A percentile compares a stretch with the other conserved stretches of the same genome.
These are phyloP conservation scores for Macrobrachium rosenbergii DNA, from an alignment of 1,140 invertebrate species.

Conservation along the genomic window DNA sequence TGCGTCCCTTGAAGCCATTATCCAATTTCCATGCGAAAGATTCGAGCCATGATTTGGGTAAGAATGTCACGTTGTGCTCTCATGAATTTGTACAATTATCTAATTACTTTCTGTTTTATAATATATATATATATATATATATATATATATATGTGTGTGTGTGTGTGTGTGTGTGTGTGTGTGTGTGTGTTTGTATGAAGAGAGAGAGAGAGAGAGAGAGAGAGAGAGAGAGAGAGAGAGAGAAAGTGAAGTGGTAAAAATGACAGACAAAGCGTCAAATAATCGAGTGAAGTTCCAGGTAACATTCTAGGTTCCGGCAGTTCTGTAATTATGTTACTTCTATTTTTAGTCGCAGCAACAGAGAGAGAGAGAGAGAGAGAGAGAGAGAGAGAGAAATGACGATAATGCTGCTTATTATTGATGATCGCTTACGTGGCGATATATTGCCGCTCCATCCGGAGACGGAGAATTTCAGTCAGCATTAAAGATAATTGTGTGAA, in stretches of 20 bases:
- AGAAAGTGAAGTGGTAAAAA: neutral
- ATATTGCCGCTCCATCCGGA: too few relatives aligned
- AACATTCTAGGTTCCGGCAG: neutral
- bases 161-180: neutral
- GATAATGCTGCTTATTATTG: neutral
- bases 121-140: too few relatives aligned
- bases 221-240: neutral
- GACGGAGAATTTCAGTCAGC: too few relatives aligned
- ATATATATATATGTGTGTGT: too few relatives aligned
- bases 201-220: constrained; percentile 1
- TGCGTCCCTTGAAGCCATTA: too few relatives aligned
- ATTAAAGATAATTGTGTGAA: too few relatives aligned
- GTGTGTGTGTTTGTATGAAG: neutral
- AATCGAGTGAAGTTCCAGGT: neutral
- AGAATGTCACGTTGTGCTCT: too few relatives aligned
- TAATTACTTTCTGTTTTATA: too few relatives aligned
- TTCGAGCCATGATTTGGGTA: too few relatives aligned
- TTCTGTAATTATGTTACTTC: neutral
- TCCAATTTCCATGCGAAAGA: too few relatives aligned
- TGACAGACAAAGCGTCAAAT: neutral
- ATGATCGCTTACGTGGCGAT: too few relatives aligned
- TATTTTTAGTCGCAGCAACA: neutral
- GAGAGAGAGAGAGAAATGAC: neutral
- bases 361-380: constrained; percentile 21
- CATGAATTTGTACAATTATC: too few relatives aligned